Base-by-base conservation (phyloP, 2,888 invertebrate species). In the Agrilus mali region DNA sequence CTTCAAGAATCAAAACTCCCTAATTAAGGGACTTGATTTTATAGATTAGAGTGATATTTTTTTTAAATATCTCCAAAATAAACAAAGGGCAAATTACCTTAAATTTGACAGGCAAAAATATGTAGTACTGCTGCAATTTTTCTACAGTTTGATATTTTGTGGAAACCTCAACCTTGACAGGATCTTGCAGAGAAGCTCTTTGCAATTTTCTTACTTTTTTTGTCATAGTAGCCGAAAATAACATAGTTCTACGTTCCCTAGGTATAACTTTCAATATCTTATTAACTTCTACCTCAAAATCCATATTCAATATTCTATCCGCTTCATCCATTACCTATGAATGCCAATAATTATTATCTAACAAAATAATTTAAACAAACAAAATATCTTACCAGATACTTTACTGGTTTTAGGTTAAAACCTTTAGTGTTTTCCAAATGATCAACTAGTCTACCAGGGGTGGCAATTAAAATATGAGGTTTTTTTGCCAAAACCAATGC, bases 201-300 rank as follows among this genome's bases (percentile, higher is more conserved):
- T 99, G 96, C 22, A 98, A 69, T 63, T 98, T 98, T 55, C 89
- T 87, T 0, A 97, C 86, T 66, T 93, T 93, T 61, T 90, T 94
- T 0, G 98, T 99, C 98, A 99, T 98, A 1, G 98, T 99, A 0
- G 98, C 98, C 0, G 97, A 98, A 70, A 96, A 99, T 12, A 99
- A 71, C 58, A 85, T 89, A 0, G 98, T 98, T 47, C 80, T 74
- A 4, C 98, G 75, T 56, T 97, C 94, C 22, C 86, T 76, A 0
- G 98, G 97, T 43, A 98, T 83, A 1, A 82, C 86, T 59, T 84
- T 83, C 2, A 98, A 68, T 44, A 98, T 96, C 69, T 96, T 96
- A 65, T 96, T 93, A 0, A 96, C 83, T 70, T 98, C 98, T 10
- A 86, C 83, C 70, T 97, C 97, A 62, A 99, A 99, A 63, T 98